Percentiles rank a stretch among this genome's conserved stretches.
These are phyloP conservation scores for Lapara coniferarum DNA, from an alignment of 2,888 invertebrate genomes.

Conservation along the genomic window DNA sequence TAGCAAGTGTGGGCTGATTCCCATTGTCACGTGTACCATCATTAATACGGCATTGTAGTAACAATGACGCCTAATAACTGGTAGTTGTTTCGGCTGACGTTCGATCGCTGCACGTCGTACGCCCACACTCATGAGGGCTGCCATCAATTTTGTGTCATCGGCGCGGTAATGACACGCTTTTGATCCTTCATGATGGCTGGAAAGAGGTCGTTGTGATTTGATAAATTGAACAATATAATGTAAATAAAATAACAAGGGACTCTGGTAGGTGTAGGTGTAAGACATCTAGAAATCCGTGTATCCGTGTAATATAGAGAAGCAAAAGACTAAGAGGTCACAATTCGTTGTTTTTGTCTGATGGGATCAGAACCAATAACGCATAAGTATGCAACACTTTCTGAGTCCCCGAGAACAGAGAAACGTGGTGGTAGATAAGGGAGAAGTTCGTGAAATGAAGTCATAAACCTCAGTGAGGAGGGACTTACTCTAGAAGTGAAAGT, in stretches of 20 bases:
- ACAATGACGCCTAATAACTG: neutral
- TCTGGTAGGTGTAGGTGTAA: no score
- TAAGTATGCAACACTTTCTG: no score
- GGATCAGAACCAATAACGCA: no score
- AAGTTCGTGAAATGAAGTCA: no score
- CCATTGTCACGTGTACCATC: neutral
- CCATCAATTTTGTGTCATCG: slow-evolving; percentile 7
- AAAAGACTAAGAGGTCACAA: no score
- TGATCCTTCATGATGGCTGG: neutral
- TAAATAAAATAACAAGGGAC: neutral
- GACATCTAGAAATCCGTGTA: no score
- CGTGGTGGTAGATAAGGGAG: no score
- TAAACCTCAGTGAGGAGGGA: no score
- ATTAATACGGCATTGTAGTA: neutral
- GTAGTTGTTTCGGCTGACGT: neutral
- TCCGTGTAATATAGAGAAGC: no score
- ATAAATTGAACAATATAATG: neutral
- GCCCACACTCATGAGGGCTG: slow-evolving; percentile 1
- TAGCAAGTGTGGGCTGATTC: neutral
- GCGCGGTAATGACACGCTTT: slow-evolving; percentile 6
- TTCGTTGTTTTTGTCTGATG: no score
- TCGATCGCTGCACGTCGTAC: neutral
- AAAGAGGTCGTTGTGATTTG: slow-evolving; percentile 3
- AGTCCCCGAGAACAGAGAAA: no score
- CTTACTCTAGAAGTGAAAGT: no score